These are phyloP conservation scores for Emmelina monodactyla DNA, from an alignment of 2,888 invertebrate genomes.

Conservation along the genomic window DNA sequence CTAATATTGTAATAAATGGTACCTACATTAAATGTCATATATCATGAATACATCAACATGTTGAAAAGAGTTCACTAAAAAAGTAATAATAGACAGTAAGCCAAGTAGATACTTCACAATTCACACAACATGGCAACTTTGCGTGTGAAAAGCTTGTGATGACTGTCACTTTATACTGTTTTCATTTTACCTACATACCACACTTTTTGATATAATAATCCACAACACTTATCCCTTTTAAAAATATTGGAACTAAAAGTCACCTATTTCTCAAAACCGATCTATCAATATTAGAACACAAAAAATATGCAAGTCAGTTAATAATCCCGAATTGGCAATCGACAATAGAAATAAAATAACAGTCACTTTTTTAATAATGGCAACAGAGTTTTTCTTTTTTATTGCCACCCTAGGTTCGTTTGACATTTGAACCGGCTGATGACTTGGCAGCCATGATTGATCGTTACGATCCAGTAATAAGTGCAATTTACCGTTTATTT, in stretches of 20 bases:
- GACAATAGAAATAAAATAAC: conserved; percentile 66
- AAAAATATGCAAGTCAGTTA: conserved; percentile 67
- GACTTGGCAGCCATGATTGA: conserved; percentile 62
- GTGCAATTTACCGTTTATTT: conserved; percentile 63
- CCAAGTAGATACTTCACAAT: conserved; percentile 17
- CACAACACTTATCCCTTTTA: conserved; percentile 33
- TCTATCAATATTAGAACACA: conserved; percentile 67
- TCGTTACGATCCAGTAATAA: conserved; percentile 59
- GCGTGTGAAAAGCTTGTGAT: conserved; percentile 41
- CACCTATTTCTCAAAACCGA: conserved; percentile 54
- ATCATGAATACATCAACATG: conserved; percentile 31
- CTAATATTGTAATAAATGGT: too few relatives aligned
- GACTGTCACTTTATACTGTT: conserved; percentile 49
- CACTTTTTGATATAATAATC: conserved; percentile 44
- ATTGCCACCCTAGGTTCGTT: conserved; percentile 63
- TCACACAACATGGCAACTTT: conserved; percentile 26
- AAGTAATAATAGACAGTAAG: conserved; percentile 21
- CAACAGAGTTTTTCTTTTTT: conserved; percentile 57
- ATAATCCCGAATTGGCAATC: conserved; percentile 65
- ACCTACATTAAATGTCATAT: too few relatives aligned
- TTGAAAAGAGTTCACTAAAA: conserved; percentile 28
- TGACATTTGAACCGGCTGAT: conserved; percentile 66
- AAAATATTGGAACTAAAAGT: conserved; percentile 48
- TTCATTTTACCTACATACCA: conserved; percentile 45
- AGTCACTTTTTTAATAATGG: conserved; percentile 67